Percentiles rank a stretch among this genome's conserved stretches.
phyloP scores from a whole-genome alignment of 2,888 invertebrate species.

The Thelaira solivaga region DNA sequence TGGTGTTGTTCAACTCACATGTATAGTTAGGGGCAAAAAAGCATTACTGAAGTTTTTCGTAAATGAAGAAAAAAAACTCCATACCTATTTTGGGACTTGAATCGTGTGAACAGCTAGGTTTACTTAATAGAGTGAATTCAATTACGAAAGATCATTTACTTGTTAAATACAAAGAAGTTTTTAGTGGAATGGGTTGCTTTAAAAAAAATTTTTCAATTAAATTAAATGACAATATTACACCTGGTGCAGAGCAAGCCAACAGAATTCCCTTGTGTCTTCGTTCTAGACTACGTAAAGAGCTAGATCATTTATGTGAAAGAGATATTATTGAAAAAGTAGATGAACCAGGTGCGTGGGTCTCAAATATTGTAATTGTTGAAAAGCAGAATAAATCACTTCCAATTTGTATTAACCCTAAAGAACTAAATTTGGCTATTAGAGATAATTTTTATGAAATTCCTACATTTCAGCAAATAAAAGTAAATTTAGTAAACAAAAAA shows the following conservation, averaged over 20 bases:
- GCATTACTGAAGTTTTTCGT: slow-evolving; percentile 32
- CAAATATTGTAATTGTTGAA: slow-evolving; percentile 50
- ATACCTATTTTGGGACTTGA: slow-evolving; percentile 29
- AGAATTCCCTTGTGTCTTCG: slow-evolving; percentile 26
- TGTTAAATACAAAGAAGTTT: too few species aligned
- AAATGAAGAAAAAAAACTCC: not conserved
- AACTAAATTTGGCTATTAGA: not conserved
- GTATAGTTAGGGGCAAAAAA: slow-evolving; percentile 1
- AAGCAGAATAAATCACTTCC: slow-evolving; percentile 43
- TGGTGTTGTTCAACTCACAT: not conserved
- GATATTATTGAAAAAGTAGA: slow-evolving; percentile 28
- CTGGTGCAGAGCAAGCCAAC: slow-evolving; percentile 25
- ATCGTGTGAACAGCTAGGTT: slow-evolving; percentile 19
- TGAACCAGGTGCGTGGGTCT: slow-evolving; percentile 7
- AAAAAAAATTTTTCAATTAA: not conserved
- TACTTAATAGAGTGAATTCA: slow-evolving; percentile 36
- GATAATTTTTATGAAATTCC: too few species aligned
- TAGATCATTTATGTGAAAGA: slow-evolving; percentile 10
- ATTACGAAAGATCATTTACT: too few species aligned
- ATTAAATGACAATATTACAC: slow-evolving; percentile 37
- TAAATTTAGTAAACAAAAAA: too few species aligned
- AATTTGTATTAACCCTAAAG: slow-evolving; percentile 30
- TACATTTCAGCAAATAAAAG: too few species aligned
- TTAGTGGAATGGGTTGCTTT: too few species aligned
- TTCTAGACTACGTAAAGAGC: slow-evolving; percentile 11